Evolutionary conservation across 2,888 invertebrate species (phyloP).

Genomic region (Siphonodentalium dalli): DNA sequence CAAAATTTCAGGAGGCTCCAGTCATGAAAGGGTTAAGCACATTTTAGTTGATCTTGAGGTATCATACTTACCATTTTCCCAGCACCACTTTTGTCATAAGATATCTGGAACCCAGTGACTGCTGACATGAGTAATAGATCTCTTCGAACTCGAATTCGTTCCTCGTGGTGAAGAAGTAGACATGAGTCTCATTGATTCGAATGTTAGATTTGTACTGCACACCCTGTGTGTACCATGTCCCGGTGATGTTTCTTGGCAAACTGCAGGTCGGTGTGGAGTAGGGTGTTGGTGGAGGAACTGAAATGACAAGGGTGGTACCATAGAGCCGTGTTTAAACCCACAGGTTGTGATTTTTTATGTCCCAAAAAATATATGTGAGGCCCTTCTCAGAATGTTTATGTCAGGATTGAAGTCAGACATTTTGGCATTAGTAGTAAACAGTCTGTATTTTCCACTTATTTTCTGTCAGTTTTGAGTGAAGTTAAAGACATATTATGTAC

Average conservation of each 20-base stretch:
- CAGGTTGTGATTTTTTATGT: too few species aligned
- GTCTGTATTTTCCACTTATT: too few species aligned
- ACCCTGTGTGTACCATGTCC: conserved; percentile 96
- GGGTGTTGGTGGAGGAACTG: conserved; percentile 49
- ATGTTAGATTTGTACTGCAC: conserved; percentile 87
- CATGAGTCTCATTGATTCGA: conserved; percentile 90
- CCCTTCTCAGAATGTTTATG: background rate
- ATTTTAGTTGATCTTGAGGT: too few species aligned
- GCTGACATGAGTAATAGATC: conserved; percentile 94
- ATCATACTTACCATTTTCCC: conserved; percentile 84
- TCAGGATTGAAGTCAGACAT: background rate
- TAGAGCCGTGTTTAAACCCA: too few species aligned
- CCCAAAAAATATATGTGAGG: too few species aligned
- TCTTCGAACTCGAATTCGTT: conserved; percentile 76
- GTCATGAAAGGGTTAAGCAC: too few species aligned
- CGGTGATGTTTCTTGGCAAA: conserved; percentile 90
- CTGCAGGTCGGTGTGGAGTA: conserved; percentile 80
- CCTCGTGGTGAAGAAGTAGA: conserved; percentile 93
- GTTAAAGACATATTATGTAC: too few species aligned
- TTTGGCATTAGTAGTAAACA: background rate
- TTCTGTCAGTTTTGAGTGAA: too few species aligned
- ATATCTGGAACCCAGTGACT: conserved; percentile 86
- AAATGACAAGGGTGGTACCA: too few species aligned
- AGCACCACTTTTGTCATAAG: conserved; percentile 97
- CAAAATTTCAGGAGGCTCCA: too few species aligned